These are phyloP conservation scores for Hippoglossus hippoglossus DNA, from an alignment of 2,797 vertebrate species.

Conservation along the genomic window DNA sequence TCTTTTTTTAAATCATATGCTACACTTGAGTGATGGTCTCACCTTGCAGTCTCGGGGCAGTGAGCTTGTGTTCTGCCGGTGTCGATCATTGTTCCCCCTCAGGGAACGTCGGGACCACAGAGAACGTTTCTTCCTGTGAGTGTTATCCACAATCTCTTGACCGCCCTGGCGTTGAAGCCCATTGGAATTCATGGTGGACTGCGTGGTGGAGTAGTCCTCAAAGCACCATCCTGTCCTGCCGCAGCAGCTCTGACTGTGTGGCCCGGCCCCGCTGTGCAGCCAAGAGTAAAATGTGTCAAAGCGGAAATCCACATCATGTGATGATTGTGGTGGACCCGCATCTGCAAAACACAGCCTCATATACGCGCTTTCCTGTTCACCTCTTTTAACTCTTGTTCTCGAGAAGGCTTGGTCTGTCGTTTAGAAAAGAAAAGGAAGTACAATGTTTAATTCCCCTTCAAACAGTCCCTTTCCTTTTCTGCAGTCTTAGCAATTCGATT, in stretches of 20 bases:
- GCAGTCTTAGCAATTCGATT: slow-evolving; percentile 66
- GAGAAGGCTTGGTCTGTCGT: slow-evolving; percentile 46
- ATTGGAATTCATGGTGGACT: slow-evolving; percentile 83
- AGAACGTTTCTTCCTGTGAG: slow-evolving; percentile 66
- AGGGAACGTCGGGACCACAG: slow-evolving; percentile 78
- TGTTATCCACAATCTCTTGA: slow-evolving; percentile 72
- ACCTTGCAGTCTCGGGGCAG: slow-evolving; percentile 86
- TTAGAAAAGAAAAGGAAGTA: slow-evolving; percentile 58
- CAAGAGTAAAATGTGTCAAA: slow-evolving; percentile 61
- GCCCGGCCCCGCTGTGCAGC: slow-evolving; percentile 49
- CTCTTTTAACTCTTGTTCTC: slow-evolving; percentile 60
- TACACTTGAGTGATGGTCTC: slow-evolving; percentile 35
- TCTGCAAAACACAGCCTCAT: slow-evolving; percentile 66
- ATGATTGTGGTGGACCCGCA: slow-evolving; percentile 81
- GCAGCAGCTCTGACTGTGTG: slow-evolving; percentile 57
- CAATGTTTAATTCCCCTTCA: slow-evolving; percentile 62
- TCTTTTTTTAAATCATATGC: background rate
- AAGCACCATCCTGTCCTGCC: slow-evolving; percentile 54
- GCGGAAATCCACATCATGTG: slow-evolving; percentile 88
- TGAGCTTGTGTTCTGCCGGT: slow-evolving; percentile 75
- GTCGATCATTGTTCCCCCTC: slow-evolving; percentile 66
- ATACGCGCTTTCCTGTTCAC: slow-evolving; percentile 49
- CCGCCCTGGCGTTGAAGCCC: slow-evolving; percentile 74
- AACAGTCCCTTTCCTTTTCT: slow-evolving; percentile 63
- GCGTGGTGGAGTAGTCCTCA: slow-evolving; percentile 66